Evolutionary conservation across 92 coral and sea anemone species (phyloP), one percentile per base, ranked within the genome.

Genomic region (Siderastrea radians): DNA sequence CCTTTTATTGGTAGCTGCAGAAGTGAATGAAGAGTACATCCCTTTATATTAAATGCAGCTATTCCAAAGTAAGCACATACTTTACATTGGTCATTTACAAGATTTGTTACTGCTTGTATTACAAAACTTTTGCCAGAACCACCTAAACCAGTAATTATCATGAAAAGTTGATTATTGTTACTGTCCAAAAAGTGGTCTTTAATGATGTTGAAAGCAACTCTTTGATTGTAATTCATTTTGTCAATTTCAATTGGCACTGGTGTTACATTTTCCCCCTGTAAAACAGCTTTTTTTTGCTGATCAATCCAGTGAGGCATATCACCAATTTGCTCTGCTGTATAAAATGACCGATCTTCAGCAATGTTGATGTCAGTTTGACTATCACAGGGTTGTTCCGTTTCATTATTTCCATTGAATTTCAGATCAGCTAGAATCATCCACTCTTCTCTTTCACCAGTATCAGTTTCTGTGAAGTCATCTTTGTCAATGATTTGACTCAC

Each of bases 241-340:
- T 58, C 8, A 53, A 83, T 78, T 16, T 82, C 78, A 82, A 60
- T 46, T 12, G 70, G 78, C 15, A 5, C 43, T 12, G 64, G 19
- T 58, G 19, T 7, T 50, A 70, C 59, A 9, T 12, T 59, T 71
- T 38, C 58, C 44, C n/a, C n/a, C n/a, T n/a, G n/a, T n/a, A n/a
- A n/a, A n/a, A n/a, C n/a, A n/a, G n/a, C n/a, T n/a, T 62, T 82
- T 52, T 86, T 93, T 48, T 86, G 93, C 64, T 10, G 4, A 63
- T 79, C 68, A 7, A 90, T 90, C 95, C 93, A 93, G 59, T 89
- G 87, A 63, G 95, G 91, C 95, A 89, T 92, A 78, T 84, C 88
- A 38, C 83, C 86, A 60, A 86, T 86, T 67, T 91, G 62, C 74
- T 69, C 70, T 26, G 49, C 9, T 70, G 84, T 87, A 52, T 91